Conservation (phyloP, 2,797 vertebrate species). For the Sebastolobus alascanus region DNA sequence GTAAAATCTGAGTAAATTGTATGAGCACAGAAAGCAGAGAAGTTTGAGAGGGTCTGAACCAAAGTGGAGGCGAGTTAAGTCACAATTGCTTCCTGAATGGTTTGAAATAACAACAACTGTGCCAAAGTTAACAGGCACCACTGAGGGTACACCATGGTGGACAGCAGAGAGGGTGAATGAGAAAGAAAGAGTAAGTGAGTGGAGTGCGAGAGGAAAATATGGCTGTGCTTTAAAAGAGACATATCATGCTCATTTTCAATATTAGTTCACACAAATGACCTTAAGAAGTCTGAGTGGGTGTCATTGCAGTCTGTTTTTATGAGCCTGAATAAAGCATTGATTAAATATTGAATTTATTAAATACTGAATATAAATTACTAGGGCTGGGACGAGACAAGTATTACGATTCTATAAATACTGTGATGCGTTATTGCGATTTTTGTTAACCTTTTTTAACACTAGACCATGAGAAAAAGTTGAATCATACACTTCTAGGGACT, state of each 20-base stretch:
- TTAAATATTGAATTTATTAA: too few species aligned
- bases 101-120: slow-evolving; percentile 61
- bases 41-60: slow-evolving; percentile 50
- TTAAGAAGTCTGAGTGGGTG: too few species aligned
- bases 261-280: too few species aligned
- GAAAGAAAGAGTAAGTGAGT: not conserved
- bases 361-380: too few species aligned
- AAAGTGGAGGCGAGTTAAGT: slow-evolving; percentile 67
- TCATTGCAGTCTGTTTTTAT: too few species aligned
- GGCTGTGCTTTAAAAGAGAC: not conserved
- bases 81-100: slow-evolving; percentile 73
- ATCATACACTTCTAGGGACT: too few species aligned
- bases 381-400: too few species aligned
- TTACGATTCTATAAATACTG: too few species aligned
- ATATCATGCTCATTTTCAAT: not conserved
- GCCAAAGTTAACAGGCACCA: slow-evolving; percentile 71
- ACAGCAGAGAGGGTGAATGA: not conserved
- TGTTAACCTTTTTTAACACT: too few species aligned
- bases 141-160: slow-evolving; percentile 14
- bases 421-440: too few species aligned
- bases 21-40: slow-evolving; percentile 52
- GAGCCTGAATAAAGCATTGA: too few species aligned
- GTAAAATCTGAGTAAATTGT: slow-evolving; percentile 18
- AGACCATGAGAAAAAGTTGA: too few species aligned
- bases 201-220: not conserved